Evolutionary conservation across 2,797 vertebrate genomes (phyloP), one percentile per base, ranked within the genome.

Genomic region (Lates japonicus): DNA sequence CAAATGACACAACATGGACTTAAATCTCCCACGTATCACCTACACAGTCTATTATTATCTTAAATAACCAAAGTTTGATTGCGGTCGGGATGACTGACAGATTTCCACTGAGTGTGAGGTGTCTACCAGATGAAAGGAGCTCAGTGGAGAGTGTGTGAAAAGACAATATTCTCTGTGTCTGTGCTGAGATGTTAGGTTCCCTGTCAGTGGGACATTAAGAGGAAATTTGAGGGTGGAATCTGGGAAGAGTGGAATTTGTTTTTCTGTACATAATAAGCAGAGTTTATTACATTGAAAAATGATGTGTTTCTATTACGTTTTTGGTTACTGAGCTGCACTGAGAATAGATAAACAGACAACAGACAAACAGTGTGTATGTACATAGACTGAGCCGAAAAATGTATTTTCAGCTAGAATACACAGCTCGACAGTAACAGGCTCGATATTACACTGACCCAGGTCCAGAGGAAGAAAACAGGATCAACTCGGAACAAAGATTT

Each of bases 1-100:
- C 19, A 63, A 35, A 22, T 78, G 20, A 67, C 55, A 33, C 9
- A n/a, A 1, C 14, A 14, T 29, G 6, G 39, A 35, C 5, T 8
- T 7, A 3, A 4, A 33, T 58, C 48, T 70, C 39, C 64, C 44
- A 87, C 72, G 0, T 13, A 46, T 54, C 71, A 35, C 57, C 66
- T 29, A 19, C 62, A n/a, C 3, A 0, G 4, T 60, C 29, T 76
- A 55, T 49, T 25, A 33, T 71, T 51, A 58, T 20, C 4, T 33
- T 20, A n/a, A 31, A 29, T 39, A 8, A 66, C 17, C 46, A 31
- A 17, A 25, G 22, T 70, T 44, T 25, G 3, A 35, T 17, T 54
- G 68, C 5, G 57, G 29, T 66, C 3, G 11, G 29, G 8, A 20
- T 42, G 71, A 73, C 46, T 46, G 31, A 31, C 35, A 29, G 16